These are phyloP conservation scores for Temnothorax unifasciatus DNA, from an alignment of 2,888 invertebrate genomes.

Conservation along the genomic window DNA sequence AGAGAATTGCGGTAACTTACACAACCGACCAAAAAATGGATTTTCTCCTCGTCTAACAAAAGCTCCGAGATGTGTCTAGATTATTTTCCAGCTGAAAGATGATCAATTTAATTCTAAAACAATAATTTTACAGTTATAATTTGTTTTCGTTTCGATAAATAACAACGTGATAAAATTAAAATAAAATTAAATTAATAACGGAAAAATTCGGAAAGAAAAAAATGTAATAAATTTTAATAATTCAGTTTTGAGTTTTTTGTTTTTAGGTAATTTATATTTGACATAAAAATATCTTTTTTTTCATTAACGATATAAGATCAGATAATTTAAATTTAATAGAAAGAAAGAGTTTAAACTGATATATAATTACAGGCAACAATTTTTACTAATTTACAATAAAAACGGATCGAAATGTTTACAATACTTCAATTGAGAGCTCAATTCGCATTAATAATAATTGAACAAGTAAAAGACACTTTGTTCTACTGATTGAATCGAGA, in stretches of 20 bases:
- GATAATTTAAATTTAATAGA: background rate
- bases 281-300: slow-evolving; percentile 1
- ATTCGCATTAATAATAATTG: background rate
- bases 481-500: too few species aligned
- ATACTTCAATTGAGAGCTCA: too few species aligned
- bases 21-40: background rate
- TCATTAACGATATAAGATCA: background rate
- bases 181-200: background rate
- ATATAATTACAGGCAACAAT: background rate
- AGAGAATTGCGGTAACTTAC: background rate
- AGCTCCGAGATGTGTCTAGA: background rate
- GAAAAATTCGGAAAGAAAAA: background rate
- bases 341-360: background rate
- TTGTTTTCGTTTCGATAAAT: background rate
- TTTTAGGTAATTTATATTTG: background rate
- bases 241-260: background rate
- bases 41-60: background rate
- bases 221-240: background rate
- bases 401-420: background rate
- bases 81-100: slow-evolving; percentile 4
- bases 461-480: background rate
- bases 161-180: background rate
- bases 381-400: background rate
- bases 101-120: background rate
- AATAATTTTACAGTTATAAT: background rate